These are phyloP conservation scores for Poecilia gillii DNA, from an alignment of 2,797 vertebrate species.

Conservation along the genomic window DNA sequence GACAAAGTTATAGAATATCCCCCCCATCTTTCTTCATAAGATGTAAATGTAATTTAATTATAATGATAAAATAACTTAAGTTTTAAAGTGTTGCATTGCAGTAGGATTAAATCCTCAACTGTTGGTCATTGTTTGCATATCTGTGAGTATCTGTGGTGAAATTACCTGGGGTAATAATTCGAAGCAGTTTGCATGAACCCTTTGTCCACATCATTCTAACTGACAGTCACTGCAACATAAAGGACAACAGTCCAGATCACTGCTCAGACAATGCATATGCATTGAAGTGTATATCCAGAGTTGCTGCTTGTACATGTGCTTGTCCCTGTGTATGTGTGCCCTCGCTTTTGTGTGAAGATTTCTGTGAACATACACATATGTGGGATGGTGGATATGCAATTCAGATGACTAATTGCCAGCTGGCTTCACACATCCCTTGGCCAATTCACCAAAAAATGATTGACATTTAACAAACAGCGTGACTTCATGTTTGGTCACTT, in stretches of 20 bases:
- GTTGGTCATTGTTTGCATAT: constrained; percentile 6
- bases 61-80: background rate
- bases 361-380: constrained; percentile 27
- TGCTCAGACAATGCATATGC: constrained; percentile 9
- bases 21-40: background rate
- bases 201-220: constrained; percentile 25
- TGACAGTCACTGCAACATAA: constrained; percentile 4
- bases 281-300: background rate
- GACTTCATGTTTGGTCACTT: constrained; percentile 70
- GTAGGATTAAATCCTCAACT: background rate
- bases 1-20: background rate
- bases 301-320: background rate
- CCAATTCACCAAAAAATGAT: constrained; percentile 57
- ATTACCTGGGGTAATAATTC: constrained; percentile 15
- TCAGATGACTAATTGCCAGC: constrained; percentile 72
- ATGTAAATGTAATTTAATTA: background rate
- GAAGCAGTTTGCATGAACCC: constrained; percentile 13
- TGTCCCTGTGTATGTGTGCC: background rate
- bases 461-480: constrained; percentile 65
- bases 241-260: constrained; percentile 5
- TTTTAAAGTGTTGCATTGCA: background rate
- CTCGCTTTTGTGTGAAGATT: constrained; percentile 14
- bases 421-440: constrained; percentile 48
- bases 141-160: constrained; percentile 1
- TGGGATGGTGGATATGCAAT: constrained; percentile 39